Conservation (phyloP, 2,797 vertebrate species). For the Prionace glauca region DNA sequence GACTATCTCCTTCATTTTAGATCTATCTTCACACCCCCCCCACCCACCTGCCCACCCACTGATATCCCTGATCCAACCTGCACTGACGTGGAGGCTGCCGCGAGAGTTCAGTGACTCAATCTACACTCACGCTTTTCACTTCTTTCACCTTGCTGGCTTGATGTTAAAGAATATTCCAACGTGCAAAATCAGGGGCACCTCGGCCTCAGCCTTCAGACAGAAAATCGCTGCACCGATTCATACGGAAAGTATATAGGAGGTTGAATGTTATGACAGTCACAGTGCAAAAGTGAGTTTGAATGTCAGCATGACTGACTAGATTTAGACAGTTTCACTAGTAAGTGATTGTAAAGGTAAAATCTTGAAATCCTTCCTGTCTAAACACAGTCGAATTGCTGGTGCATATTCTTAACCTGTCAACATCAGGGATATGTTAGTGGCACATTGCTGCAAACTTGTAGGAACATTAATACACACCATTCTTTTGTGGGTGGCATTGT, state of each 20-base stretch:
- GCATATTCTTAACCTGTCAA: not conserved
- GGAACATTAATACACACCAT: not conserved
- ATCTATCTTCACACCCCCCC: too few species aligned
- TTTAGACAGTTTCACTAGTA: not conserved
- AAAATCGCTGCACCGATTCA: not conserved
- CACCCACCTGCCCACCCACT: not conserved
- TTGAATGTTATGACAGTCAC: constrained; percentile 5
- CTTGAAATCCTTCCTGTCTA: constrained; percentile 14
- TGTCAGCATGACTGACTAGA: not conserved
- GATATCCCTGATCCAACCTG: not conserved
- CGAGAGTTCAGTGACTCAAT: too few species aligned
- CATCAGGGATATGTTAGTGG: not conserved
- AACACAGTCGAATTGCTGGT: not conserved
- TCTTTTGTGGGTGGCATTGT: not conserved
- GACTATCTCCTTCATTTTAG: too few species aligned
- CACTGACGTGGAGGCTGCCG: not conserved
- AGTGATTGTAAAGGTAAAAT: not conserved
- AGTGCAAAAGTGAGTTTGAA: not conserved
- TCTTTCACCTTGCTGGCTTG: too few species aligned
- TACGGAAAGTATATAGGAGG: not conserved
- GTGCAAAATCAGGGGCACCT: not conserved
- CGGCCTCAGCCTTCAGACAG: not conserved
- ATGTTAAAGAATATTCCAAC: not conserved
- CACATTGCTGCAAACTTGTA: not conserved
- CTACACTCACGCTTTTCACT: not conserved